phyloP scores from a whole-genome alignment of 1,140 invertebrate genomes.

The Riptortus pedestris region DNA sequence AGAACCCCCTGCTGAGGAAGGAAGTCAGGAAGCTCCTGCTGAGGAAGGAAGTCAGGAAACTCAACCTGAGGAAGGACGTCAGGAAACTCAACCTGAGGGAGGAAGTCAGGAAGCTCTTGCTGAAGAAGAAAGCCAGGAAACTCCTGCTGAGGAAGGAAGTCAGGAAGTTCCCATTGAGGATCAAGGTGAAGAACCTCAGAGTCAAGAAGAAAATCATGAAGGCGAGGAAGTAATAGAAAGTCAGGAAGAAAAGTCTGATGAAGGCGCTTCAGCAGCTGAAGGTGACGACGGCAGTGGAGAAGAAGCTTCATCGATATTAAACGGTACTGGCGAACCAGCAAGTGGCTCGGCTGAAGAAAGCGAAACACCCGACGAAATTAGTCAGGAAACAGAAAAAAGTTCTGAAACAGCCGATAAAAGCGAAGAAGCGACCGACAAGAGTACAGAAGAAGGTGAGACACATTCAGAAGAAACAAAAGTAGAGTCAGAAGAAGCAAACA shows the following conservation, averaged over 20 bases:
- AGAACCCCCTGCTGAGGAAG: too few species aligned
- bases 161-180: conserved; percentile 1
- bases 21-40: background rate
- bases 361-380: background rate
- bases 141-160: conserved; percentile 18
- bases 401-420: background rate
- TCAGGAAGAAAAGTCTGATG: conserved; percentile 27
- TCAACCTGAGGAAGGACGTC: conserved; percentile 36
- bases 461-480: background rate
- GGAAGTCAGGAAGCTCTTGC: conserved; percentile 26
- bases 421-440: conserved; percentile 23
- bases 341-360: background rate
- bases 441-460: background rate
- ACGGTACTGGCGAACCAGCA: too few species aligned
- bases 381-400: background rate
- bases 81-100: conserved; percentile 30
- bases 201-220: background rate
- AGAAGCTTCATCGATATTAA: too few species aligned
- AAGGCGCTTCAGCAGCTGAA: conserved; percentile 16
- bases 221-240: conserved; percentile 7
- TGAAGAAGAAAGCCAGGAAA: conserved; percentile 18
- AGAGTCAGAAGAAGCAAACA: conserved; percentile 22
- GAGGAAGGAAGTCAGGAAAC: background rate
- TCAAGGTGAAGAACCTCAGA: too few species aligned
- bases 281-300: background rate